phyloP scores from a whole-genome alignment of 37 sponge, comb jelly and placozoan species.

The Spongia lamella region DNA sequence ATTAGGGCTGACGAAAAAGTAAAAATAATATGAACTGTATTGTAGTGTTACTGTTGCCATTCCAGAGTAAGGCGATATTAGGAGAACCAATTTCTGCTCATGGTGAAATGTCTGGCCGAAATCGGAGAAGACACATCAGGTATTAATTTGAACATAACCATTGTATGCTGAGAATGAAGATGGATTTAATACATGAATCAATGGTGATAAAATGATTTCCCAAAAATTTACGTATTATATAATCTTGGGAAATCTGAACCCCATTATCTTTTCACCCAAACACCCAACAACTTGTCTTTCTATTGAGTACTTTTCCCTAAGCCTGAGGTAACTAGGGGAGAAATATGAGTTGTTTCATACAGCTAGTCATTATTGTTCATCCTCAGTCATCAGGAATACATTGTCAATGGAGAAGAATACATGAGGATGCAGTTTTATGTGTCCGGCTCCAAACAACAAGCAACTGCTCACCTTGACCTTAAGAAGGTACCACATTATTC shows the following conservation, averaged over 20 bases:
- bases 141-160: no score
- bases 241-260: no score
- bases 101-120: slow-evolving; percentile 73
- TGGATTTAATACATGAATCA: no score
- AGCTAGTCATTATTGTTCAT: no score
- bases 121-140: slow-evolving; percentile 66
- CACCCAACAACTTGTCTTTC: no score
- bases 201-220: no score
- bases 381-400: slow-evolving; percentile 70
- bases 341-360: no score
- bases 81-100: slow-evolving; percentile 78
- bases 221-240: no score
- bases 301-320: no score
- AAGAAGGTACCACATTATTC: slow-evolving; percentile 50
- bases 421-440: slow-evolving; percentile 83
- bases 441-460: slow-evolving; percentile 70
- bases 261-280: no score
- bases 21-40: not conserved
- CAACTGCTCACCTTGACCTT: slow-evolving; percentile 58
- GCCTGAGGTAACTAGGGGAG: no score
- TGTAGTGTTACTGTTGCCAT: not conserved
- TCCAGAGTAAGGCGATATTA: slow-evolving; percentile 43
- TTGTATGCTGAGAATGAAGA: no score
- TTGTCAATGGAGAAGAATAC: slow-evolving; percentile 58
- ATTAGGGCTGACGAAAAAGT: slow-evolving; percentile 64